Conservation (phyloP, 2,888 invertebrate genomes). For the Chironomus tentans region DNA sequence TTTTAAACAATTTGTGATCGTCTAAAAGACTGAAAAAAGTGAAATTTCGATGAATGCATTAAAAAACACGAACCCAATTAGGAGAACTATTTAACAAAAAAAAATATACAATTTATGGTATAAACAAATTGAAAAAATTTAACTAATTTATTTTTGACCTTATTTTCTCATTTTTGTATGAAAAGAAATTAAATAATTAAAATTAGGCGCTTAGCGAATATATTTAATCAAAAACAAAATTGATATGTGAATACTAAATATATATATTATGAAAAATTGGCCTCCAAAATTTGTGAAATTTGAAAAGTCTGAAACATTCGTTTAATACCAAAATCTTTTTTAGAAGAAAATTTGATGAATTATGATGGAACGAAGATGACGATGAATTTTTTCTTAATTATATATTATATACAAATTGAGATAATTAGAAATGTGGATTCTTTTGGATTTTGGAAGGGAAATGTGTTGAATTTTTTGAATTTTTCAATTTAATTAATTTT, state of each 20-base stretch:
- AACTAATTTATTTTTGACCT: not conserved
- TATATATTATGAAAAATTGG: constrained; percentile 29
- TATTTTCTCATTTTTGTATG: constrained; percentile 2
- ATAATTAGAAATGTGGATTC: not conserved
- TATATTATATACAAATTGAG: not conserved
- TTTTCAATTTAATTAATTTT: not conserved
- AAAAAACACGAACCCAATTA: not conserved
- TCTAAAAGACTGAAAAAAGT: constrained; percentile 33
- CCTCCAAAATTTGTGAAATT: constrained; percentile 29
- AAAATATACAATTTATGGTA: not conserved
- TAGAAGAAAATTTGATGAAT: constrained; percentile 18
- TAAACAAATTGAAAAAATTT: constrained; percentile 29
- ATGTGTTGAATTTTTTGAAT: not conserved
- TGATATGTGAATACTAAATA: constrained; percentile 22
- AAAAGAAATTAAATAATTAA: not conserved
- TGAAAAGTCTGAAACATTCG: constrained; percentile 30
- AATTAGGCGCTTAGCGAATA: not conserved
- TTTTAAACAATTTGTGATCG: constrained; percentile 35
- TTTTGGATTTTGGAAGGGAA: not conserved
- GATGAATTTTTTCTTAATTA: too few relatives aligned
- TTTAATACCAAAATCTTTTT: constrained; percentile 30
- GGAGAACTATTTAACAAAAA: constrained; percentile 22
- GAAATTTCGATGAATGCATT: constrained; percentile 29
- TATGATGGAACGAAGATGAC: not conserved
- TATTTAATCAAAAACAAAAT: constrained; percentile 8